Evolutionary conservation across 1,140 invertebrate species (phyloP), one percentile per base, ranked within the genome.

Genomic region (Neotoxoptera formosana): DNA sequence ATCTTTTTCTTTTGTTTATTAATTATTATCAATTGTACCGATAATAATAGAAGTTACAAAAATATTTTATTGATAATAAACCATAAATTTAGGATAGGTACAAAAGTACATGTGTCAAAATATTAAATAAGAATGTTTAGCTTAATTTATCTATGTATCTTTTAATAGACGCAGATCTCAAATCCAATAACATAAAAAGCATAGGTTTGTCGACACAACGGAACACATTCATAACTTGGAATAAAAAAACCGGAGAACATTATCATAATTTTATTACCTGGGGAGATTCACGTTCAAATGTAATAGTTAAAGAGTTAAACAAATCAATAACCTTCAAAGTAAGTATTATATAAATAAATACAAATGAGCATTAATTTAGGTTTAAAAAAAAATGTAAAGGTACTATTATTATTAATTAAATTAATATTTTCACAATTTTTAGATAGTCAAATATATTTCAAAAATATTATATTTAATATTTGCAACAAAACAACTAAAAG

Each of bases 261-360:
- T 98, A 98, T 95, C 98, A 99, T 95, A 98, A 98, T 94, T 98
- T 99, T 94, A 98, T 99, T 94, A 98, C 98, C 41, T 99, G 99
- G 99, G 99, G 99, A 95, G 99, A 99, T 95, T 94, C 98, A 51
- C 96, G 99, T 93, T 97, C 98, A 48, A 96, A 97, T 94, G 95
- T 96, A 53, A 95, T 98, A 93, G 98, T 99, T 0, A 96, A 97
- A 89, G 95, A 97, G 94, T 98, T 98, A 97, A 99, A 99, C 95
- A 95, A 96, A 21, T 99, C 98, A 9, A 96, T 97, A 84, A 96
- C 96, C 9, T 96, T 98, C 94, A 98, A 96, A 95, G 96, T 97
- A 94, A 94, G 94, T 93, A 60, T 94, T 90, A 47, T 56, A 34
- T n/a, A 47, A 45, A 87, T 88, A 21, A 7, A 41, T 84, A 25